Evolutionary conservation across 1,140 invertebrate genomes (phyloP).

Genomic region (Nymphalis io): DNA sequence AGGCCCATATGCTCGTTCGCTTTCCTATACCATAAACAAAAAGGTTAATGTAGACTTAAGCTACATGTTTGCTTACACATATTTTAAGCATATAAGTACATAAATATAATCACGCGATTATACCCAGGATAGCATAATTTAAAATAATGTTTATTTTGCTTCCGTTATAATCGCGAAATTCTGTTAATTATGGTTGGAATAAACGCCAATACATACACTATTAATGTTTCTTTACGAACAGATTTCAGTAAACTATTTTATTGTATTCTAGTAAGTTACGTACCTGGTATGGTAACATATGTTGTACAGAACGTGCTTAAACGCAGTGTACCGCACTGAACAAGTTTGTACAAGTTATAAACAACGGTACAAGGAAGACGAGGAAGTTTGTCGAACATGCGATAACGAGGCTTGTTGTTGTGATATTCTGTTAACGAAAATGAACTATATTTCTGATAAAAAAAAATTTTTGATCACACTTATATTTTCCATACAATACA

Average conservation of each 20-base stretch:
- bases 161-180: too few relatives aligned
- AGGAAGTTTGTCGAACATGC: conserved; percentile 22
- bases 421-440: conserved; percentile 16
- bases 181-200: too few relatives aligned
- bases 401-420: conserved; percentile 17
- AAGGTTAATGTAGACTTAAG: too few relatives aligned
- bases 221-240: neutral
- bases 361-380: conserved; percentile 12
- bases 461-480: neutral
- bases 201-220: neutral
- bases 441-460: neutral
- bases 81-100: too few relatives aligned
- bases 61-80: too few relatives aligned
- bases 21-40: too few relatives aligned
- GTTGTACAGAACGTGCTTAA: conserved; percentile 8
- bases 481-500: too few relatives aligned
- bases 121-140: too few relatives aligned
- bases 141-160: too few relatives aligned
- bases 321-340: conserved; percentile 8
- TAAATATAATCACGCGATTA: too few relatives aligned
- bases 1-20: too few relatives aligned
- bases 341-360: conserved; percentile 27
- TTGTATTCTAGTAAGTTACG: neutral
- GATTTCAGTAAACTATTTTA: neutral
- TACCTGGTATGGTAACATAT: conserved; percentile 3